Evolutionary conservation across 1,140 invertebrate genomes (phyloP).

Genomic region (Gyrodactylus salaris): DNA sequence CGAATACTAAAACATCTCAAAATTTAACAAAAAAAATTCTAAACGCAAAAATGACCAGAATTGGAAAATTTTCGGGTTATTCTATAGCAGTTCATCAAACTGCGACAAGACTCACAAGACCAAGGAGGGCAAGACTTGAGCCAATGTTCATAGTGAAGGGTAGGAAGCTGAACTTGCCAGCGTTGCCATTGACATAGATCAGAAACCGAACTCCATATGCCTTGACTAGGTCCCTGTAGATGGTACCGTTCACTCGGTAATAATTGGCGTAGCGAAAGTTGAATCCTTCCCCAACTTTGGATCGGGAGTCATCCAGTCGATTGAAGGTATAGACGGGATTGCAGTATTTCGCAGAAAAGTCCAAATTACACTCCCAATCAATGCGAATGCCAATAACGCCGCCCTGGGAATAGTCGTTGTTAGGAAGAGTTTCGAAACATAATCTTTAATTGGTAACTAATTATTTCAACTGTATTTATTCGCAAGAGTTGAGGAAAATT

Average conservation of each 20-base stretch:
- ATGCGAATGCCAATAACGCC: conserved; percentile 24
- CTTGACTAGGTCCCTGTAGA: conserved; percentile 23
- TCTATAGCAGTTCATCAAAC: too few species aligned
- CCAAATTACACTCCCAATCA: conserved; percentile 25
- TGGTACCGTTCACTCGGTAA: conserved; percentile 12
- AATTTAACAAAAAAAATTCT: too few species aligned
- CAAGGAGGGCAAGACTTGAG: conserved; percentile 23
- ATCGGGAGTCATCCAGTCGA: conserved; percentile 14
- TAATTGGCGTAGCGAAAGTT: conserved; percentile 24
- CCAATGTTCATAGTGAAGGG: conserved; percentile 24
- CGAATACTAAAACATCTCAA: too few species aligned
- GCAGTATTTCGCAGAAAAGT: conserved; percentile 19
- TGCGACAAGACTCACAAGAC: conserved; percentile 23
- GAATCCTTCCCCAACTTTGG: conserved; percentile 19
- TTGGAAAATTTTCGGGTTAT: too few species aligned
- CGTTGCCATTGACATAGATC: conserved; percentile 21
- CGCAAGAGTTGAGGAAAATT: too few species aligned
- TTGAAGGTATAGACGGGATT: conserved; percentile 22
- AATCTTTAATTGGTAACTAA: too few species aligned
- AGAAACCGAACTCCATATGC: conserved; percentile 25
- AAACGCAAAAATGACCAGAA: too few species aligned
- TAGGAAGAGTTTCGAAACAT: too few species aligned
- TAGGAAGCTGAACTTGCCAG: conserved; percentile 23
- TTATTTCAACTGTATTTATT: too few species aligned
- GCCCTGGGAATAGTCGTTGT: conserved; percentile 16